Base-by-base conservation (phyloP, 2,888 invertebrate species). In the Acrobasis repandana region DNA sequence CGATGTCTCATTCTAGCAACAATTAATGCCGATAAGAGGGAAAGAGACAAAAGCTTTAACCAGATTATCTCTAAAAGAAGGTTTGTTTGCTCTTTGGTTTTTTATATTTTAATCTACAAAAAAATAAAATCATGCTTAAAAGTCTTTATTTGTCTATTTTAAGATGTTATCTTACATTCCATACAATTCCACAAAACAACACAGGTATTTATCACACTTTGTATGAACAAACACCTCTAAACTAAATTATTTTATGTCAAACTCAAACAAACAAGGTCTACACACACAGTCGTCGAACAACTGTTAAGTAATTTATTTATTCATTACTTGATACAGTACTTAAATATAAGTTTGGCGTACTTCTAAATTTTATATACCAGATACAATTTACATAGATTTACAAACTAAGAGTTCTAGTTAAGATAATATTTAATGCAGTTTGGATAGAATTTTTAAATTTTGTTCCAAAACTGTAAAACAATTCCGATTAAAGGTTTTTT, bases 141-240 rank as follows among this genome's bases (percentile, higher is more conserved):
- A 79, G 67, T 74, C 63, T 79, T 85, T 83, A 79, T 74, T 79
- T 63, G 63, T 67, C 78, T 80, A 80, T 79, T 63, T 69, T 65
- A 75, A 69, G 65, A 67, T 80, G 73, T 75, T 75, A 75, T 75
- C 73, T 81, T 79, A 81, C 76, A 80, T 65, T 75, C 74, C 74
- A 75, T 79, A 81, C 76, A 78, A 75, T 76, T 76, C 71, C 74
- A 77, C 73, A 75, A 77, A 74, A 71, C 34, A 66, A 67, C 65
- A 68, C 56, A 60, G 65, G 69, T 66, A 67, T 62, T 66, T 67
- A 74, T 73, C 78, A 77, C 76, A 76, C 77, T 73, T 72, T 63
- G 72, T 72, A 71, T 71, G 67, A 73, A 71, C 71, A 70, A 76
- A 63, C 60, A 65, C 49, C 62, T 54, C 57, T 56, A 60, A 49